Base-by-base conservation (phyloP, 2,797 vertebrate genomes). In the Alosa sapidissima region DNA sequence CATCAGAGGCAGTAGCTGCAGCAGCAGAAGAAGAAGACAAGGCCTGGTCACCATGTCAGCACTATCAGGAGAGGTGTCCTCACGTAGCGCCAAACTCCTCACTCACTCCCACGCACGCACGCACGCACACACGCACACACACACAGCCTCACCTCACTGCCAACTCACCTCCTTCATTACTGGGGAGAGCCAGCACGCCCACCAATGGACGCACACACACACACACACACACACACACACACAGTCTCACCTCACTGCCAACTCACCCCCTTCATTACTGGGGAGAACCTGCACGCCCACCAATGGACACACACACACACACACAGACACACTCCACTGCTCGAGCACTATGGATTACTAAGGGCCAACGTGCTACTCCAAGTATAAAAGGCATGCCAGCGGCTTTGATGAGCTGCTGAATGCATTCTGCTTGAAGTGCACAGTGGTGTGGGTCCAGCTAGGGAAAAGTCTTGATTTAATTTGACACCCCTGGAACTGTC, bases 371-470 rank as follows among this genome's bases (percentile, higher is more conserved):
- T 41, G 33, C 33, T 75, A 36, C 68, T 75, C 14, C 68, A 45
- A 75, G 68, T 75, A 75, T 75, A 75, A 75, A 75, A 75, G 33
- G 68, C 33, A 19, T 75, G 68, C 33, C 68, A 41, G 68, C 75
- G 68, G 4, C 68, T 75, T 75, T 75, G 68, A 75, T 75, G 68
- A 75, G 68, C 33, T 16, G 33, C 68, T 41, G 68, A 75, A 75
- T 75, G 68, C 68, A 75, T 75, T 75, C 68, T 75, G 33, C 68
- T 75, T 75, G 68, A 75, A 75, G 68, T 75, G 68, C 68, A 75
- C 68, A 16, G 68, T 72, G 65, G n/a, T 65, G n/a, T 65, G 60
- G 24, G n/a, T 68, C 62, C 62, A 33, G 24, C 28, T 6, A 3
- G 62, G 68, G 36, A 16, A 75, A 75, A 41, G 68, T 16, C 36